Conservation (phyloP, 1,140 invertebrate genomes). For the Lepidurus packardi region DNA sequence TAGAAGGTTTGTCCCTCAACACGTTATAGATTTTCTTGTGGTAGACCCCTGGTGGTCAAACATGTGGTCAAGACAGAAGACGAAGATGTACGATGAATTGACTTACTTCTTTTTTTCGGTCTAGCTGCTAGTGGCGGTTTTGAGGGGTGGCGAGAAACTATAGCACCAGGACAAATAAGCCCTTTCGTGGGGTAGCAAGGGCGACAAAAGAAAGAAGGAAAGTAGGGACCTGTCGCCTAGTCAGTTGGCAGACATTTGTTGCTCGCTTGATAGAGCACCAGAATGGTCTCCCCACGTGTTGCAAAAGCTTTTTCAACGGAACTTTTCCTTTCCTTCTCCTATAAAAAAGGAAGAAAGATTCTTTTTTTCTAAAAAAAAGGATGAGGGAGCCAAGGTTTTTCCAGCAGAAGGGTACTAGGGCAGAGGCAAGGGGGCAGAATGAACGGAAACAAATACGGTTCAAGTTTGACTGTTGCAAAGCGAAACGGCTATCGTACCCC, state of each 20-base stretch:
- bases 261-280: slow-evolving; percentile 2
- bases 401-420: not conserved
- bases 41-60: slow-evolving; percentile 20
- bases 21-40: slow-evolving; percentile 16
- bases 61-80: slow-evolving; percentile 13
- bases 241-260: slow-evolving; percentile 15
- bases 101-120: not conserved
- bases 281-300: slow-evolving; percentile 3
- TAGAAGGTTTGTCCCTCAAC: not conserved
- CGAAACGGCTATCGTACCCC: not conserved
- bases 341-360: not conserved
- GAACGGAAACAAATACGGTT: not conserved
- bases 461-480: not conserved
- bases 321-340: not conserved
- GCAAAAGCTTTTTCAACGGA: not conserved
- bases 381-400: too few species aligned
- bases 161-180: slow-evolving; percentile 7
- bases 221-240: not conserved
- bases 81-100: not conserved
- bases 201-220: not conserved
- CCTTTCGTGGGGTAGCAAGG: not conserved
- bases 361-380: not conserved
- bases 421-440: not conserved
- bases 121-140: not conserved
- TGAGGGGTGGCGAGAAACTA: not conserved